Evolutionary conservation across 2,113 vertebrate genomes (phyloP).

Genomic region (Alligator mississippiensis): DNA sequence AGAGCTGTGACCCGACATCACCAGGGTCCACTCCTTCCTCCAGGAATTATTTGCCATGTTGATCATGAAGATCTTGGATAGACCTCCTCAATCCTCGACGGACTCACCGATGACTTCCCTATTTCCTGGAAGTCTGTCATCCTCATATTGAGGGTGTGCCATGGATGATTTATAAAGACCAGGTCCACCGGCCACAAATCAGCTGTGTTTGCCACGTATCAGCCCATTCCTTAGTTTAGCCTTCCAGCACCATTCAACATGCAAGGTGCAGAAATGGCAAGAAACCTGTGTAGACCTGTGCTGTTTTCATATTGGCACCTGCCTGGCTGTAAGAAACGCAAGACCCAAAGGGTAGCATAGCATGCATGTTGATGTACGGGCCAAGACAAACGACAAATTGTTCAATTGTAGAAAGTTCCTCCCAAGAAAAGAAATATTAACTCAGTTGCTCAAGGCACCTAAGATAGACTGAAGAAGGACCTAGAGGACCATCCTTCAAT

Average conservation of each 20-base stretch:
- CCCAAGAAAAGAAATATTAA: background rate
- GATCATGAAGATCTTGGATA: too few relatives aligned
- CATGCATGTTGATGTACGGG: background rate
- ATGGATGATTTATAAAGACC: too few relatives aligned
- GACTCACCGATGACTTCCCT: too few relatives aligned
- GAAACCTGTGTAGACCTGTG: slow-evolving; percentile 9
- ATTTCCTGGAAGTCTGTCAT: too few relatives aligned
- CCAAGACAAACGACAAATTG: slow-evolving; percentile 46
- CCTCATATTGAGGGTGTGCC: too few relatives aligned
- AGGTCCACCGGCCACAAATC: too few relatives aligned
- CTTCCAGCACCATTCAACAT: background rate
- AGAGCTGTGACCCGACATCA: too few relatives aligned
- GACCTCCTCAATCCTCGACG: too few relatives aligned
- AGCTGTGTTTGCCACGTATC: background rate
- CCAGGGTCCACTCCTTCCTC: too few relatives aligned
- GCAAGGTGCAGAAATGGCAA: background rate
- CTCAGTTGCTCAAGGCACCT: slow-evolving; percentile 25
- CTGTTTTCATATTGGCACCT: background rate
- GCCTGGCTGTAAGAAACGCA: slow-evolving; percentile 37
- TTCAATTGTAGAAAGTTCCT: slow-evolving; percentile 16
- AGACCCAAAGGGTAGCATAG: slow-evolving; percentile 34
- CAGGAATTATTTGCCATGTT: too few relatives aligned
- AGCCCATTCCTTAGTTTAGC: background rate
- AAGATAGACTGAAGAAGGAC: slow-evolving; percentile 37
- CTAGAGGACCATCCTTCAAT: slow-evolving; percentile 27